A percentile compares a stretch with the other conserved stretches of the same genome.
phyloP scores from a whole-genome alignment of 2,113 vertebrate genomes.

The Panthera leo region DNA sequence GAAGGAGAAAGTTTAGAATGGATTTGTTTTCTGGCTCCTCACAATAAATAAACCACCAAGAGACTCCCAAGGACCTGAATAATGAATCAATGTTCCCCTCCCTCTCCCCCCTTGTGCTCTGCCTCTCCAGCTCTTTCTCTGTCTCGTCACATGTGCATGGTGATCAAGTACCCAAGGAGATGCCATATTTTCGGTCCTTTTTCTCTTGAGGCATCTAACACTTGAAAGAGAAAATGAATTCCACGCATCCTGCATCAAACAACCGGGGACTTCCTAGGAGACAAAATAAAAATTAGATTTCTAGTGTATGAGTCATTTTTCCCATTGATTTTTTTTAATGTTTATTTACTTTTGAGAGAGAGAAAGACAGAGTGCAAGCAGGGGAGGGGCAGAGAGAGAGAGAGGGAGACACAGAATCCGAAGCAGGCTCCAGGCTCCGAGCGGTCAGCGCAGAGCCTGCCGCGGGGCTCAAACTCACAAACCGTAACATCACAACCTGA shows the following conservation, averaged over 20 bases:
- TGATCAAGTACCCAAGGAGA: neutral
- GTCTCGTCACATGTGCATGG: neutral
- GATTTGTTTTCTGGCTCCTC: constrained; percentile 57
- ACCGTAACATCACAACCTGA: too few species aligned
- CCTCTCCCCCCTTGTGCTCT: neutral
- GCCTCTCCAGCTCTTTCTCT: neutral
- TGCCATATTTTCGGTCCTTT: neutral
- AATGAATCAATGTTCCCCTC: neutral
- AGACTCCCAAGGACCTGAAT: constrained; percentile 30
- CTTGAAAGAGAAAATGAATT: neutral
- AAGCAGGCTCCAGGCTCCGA: too few species aligned
- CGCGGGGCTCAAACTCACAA: too few species aligned
- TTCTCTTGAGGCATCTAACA: neutral
- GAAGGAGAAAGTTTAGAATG: constrained; percentile 47
- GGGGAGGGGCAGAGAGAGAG: too few species aligned
- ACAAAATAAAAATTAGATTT: neutral
- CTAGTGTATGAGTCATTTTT: neutral
- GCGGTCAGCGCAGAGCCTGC: too few species aligned
- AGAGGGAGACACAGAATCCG: too few species aligned
- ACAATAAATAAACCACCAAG: constrained; percentile 31
- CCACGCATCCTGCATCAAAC: neutral
- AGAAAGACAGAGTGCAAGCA: too few species aligned
- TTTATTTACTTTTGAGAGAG: too few species aligned
- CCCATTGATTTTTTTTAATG: neutral
- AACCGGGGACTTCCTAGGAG: neutral